Evolutionary conservation across 2,888 invertebrate genomes (phyloP).

Genomic region (Dryocosmus kuriphilus): DNA sequence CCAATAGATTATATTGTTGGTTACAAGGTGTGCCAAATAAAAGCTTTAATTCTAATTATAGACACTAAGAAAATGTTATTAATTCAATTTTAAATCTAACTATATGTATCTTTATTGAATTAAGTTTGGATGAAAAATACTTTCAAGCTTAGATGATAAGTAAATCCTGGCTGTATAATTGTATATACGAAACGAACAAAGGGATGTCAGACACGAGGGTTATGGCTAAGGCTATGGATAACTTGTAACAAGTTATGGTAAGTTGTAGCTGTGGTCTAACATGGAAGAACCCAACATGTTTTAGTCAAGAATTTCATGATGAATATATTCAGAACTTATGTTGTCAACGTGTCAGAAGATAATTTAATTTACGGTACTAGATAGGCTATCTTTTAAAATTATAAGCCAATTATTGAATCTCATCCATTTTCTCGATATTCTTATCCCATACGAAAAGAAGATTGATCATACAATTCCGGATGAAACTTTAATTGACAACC

Average conservation of each 20-base stretch:
- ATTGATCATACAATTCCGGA: neutral
- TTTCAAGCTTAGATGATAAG: neutral
- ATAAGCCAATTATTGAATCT: no score
- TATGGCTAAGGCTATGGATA: neutral
- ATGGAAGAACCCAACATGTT: neutral
- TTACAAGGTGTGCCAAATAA: neutral
- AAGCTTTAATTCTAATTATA: no score
- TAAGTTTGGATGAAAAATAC: no score
- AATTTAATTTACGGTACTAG: no score
- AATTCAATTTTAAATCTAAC: no score
- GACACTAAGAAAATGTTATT: no score
- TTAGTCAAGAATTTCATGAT: neutral
- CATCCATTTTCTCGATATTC: neutral
- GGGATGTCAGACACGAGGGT: neutral
- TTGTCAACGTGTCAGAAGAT: neutral
- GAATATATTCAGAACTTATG: constrained; percentile 2
- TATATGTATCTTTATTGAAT: no score
- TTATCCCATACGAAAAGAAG: neutral
- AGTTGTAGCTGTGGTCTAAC: neutral
- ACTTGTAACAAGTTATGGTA: neutral
- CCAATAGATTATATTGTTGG: neutral
- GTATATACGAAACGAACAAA: constrained; percentile 4
- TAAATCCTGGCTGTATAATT: constrained; percentile 7
- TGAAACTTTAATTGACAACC: neutral
- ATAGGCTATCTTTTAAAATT: no score